Base-by-base conservation (phyloP, 2,888 invertebrate species). In the Formica aserva region DNA sequence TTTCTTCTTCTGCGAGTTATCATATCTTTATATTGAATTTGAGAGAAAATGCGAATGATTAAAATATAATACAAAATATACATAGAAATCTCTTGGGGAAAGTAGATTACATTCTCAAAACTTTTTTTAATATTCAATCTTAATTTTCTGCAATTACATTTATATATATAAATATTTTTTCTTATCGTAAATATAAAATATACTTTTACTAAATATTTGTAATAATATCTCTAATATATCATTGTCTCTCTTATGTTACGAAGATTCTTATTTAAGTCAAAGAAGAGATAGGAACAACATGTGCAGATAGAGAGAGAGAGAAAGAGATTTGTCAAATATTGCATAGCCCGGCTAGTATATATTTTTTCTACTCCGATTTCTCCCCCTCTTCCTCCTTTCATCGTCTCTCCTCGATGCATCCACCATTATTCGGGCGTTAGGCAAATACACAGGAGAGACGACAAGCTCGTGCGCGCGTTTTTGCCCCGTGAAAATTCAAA, bases 341-440 rank as follows among this genome's bases (percentile, higher is more conserved):
- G 78, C 78, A 60, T 80, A 62, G 71, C 32, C 45, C 32, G 71
- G n/a, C 71, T 69, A 45, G 71, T 71, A 71, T 80, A 80, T 80
- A 80, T 85, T 85, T 90, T 86, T 76, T 32, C 45, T n/a, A 72
- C 78, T 67, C 63, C 77, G 45, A 81, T 88, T 81, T 85, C 90
- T 86, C 84, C 71, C 71, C 81, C 84, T 83, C 90, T 78, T 72
- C 65, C 77, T 77, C 52, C 82, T 89, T 86, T 86, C 81, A 88
- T 89, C 85, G 85, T 77, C 84, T 76, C 86, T 86, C 82, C 87
- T 86, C 85, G 89, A 89, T 90, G 90, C 90, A 86, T 86, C 91
- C 84, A 91, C 89, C 90, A 94, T 94, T 92, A 94, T 94, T 94
- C 91, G 90, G 87, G 89, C 94, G 94, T 94, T 94, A 94, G 94